phyloP scores from a whole-genome alignment of 2,888 invertebrate species.

The Acrocera orbiculus region DNA sequence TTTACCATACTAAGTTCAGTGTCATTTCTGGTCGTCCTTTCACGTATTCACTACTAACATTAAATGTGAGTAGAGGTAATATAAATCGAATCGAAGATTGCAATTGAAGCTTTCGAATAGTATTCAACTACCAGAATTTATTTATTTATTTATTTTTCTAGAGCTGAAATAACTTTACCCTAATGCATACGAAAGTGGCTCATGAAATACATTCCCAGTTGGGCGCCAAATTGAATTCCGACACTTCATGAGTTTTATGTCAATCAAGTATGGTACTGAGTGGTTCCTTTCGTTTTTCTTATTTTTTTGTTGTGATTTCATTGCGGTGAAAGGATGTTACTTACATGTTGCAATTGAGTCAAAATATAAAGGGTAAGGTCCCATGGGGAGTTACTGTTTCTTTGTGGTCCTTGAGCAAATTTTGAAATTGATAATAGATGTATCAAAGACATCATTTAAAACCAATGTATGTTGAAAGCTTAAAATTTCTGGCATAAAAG shows the following conservation, averaged over 20 bases:
- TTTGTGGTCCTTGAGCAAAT: no score
- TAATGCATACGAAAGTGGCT: conserved; percentile 11
- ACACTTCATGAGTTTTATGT: conserved; percentile 11
- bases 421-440: no score
- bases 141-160: no score
- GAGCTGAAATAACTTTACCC: conserved; percentile 2
- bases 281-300: conserved; percentile 1
- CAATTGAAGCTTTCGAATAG: conserved; percentile 10
- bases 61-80: conserved; percentile 1
- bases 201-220: conserved; percentile 2
- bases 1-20: conserved; percentile 1
- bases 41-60: conserved; percentile 5
- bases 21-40: no score
- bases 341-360: no score
- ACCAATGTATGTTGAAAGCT: no score
- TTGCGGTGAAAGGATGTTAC: no score
- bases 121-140: conserved; percentile 1
- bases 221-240: conserved; percentile 10
- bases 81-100: conserved; percentile 11
- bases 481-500: no score
- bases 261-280: conserved; percentile 9
- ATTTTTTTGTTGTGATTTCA: no score
- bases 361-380: no score
- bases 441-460: no score
- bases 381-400: no score